A percentile compares a stretch with the other conserved stretches of the same genome.
These are phyloP conservation scores for Gastrophysa polygoni DNA, from an alignment of 2,888 invertebrate genomes.

Conservation along the genomic window DNA sequence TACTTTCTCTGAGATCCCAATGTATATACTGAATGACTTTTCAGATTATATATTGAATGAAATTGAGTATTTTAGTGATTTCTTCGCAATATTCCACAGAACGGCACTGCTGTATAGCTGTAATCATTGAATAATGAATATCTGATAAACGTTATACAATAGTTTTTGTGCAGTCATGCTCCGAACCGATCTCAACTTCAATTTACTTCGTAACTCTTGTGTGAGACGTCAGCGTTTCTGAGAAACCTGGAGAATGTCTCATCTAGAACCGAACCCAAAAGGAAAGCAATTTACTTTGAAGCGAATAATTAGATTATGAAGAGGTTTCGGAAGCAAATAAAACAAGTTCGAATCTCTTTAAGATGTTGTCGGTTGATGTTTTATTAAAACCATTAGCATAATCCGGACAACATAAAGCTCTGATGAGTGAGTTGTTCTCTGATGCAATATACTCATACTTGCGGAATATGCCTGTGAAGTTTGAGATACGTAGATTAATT, in stretches of 20 bases:
- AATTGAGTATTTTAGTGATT: too few species aligned
- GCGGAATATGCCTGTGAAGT: neutral
- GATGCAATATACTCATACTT: neutral
- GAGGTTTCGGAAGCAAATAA: slow-evolving; percentile 10
- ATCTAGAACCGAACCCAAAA: neutral
- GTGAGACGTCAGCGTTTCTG: neutral
- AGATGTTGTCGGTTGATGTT: slow-evolving; percentile 1
- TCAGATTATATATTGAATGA: too few species aligned
- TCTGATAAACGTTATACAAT: too few species aligned
- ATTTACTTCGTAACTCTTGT: neutral
- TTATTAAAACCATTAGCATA: slow-evolving; percentile 11
- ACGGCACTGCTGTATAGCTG: too few species aligned
- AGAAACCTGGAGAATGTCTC: neutral
- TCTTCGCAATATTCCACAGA: too few species aligned
- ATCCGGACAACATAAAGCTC: slow-evolving; percentile 3
- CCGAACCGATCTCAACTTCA: neutral
- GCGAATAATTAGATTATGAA: slow-evolving; percentile 11
- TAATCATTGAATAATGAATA: too few species aligned
- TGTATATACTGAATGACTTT: too few species aligned
- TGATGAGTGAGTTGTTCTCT: neutral
- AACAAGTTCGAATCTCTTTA: slow-evolving; percentile 3
- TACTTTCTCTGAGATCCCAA: too few species aligned
- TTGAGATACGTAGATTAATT: neutral
- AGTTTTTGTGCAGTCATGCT: too few species aligned
- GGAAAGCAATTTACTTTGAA: slow-evolving; percentile 7